Evolutionary conservation across 2,888 invertebrate genomes (phyloP).

Genomic region (Stenotaenia linearis): DNA sequence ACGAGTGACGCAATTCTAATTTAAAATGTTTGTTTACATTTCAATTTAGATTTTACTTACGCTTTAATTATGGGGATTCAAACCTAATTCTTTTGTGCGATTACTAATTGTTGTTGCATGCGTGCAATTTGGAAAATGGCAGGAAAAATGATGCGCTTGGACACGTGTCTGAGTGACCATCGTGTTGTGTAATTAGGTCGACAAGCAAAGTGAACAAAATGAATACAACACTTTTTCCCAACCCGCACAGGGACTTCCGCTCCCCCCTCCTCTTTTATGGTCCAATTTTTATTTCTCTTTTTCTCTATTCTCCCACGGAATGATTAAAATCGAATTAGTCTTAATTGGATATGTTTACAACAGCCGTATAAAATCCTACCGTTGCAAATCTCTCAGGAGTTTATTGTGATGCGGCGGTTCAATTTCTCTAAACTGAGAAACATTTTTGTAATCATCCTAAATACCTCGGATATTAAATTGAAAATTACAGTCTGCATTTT

Average conservation of each 20-base stretch:
- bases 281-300: slow-evolving; percentile 7
- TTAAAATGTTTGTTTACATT: neutral
- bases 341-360: neutral
- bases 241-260: slow-evolving; percentile 5
- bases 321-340: slow-evolving; percentile 10
- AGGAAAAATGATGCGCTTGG: slow-evolving; percentile 24
- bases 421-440: neutral
- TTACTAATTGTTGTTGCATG: neutral
- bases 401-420: neutral
- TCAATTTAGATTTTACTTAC: neutral
- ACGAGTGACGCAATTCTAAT: too few relatives aligned
- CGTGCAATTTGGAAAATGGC: slow-evolving; percentile 17
- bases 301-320: slow-evolving; percentile 2
- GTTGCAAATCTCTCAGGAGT: neutral
- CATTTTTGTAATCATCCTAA: neutral
- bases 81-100: neutral
- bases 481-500: neutral
- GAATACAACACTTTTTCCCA: slow-evolving; percentile 26
- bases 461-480: neutral
- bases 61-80: neutral
- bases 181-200: slow-evolving; percentile 24
- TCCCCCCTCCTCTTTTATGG: slow-evolving; percentile 3
- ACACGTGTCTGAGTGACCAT: slow-evolving; percentile 20
- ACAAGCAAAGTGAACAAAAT: slow-evolving; percentile 24
- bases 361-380: neutral